Conservation (phyloP, 2,113 vertebrate species). For the Phoenicopterus ruber region DNA sequence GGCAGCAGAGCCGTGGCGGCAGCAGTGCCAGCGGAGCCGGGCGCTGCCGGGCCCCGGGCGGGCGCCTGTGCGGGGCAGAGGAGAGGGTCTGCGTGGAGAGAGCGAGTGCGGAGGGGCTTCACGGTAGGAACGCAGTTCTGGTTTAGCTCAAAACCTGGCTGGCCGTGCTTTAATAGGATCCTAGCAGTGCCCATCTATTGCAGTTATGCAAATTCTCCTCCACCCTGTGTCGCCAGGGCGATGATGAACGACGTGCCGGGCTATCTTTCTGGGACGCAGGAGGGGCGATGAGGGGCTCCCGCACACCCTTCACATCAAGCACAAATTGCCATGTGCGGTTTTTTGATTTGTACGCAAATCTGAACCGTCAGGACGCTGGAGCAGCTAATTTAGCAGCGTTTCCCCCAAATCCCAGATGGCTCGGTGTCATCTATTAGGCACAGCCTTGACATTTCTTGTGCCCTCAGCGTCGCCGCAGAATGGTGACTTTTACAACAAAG, state of each 20-base stretch:
- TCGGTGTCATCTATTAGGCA: background rate
- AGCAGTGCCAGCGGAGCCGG: rapidly evolving
- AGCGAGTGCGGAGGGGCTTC: background rate
- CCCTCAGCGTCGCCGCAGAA: background rate
- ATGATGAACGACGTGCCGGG: rapidly evolving
- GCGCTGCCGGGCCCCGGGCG: background rate
- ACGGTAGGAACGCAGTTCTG: background rate
- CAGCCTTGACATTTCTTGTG: background rate
- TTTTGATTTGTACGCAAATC: background rate
- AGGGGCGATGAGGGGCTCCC: background rate
- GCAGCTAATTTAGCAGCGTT: background rate
- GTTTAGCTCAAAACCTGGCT: background rate
- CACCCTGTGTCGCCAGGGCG: background rate
- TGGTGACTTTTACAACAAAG: background rate
- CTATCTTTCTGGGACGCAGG: rapidly evolving
- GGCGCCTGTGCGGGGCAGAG: background rate
- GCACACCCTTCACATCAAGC: background rate
- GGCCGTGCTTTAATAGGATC: rapidly evolving
- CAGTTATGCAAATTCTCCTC: background rate
- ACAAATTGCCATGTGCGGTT: background rate
- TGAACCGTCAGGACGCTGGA: rapidly evolving
- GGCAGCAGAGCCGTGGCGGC: background rate
- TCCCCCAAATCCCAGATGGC: background rate
- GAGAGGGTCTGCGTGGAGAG: no score
- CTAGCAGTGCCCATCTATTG: rapidly evolving